Conservation (phyloP, 2,113 vertebrate genomes). For the Uropsilus gracilis region DNA sequence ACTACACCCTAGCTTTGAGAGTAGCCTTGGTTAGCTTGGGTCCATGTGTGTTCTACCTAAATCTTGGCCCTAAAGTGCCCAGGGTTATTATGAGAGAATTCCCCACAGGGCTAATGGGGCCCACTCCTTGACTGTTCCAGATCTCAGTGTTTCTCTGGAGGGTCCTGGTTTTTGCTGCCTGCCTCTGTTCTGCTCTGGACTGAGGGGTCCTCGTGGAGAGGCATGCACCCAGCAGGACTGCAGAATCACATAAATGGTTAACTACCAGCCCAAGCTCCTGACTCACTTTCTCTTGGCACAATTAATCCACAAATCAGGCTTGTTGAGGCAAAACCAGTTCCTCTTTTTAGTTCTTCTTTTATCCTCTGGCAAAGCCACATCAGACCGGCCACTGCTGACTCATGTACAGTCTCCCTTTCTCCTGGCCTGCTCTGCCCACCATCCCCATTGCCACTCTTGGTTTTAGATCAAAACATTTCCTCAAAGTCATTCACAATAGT, state of each 20-base stretch:
- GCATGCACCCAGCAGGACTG: not conserved
- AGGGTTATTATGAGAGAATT: not conserved
- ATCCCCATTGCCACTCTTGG: not conserved
- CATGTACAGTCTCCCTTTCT: not conserved
- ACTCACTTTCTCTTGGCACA: slow-evolving; percentile 38
- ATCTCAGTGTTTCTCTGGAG: not conserved
- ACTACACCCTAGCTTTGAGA: not conserved
- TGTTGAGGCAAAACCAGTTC: slow-evolving; percentile 25
- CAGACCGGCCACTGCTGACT: slow-evolving; percentile 46
- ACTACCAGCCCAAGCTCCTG: not conserved
- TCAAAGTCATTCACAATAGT: slow-evolving; percentile 11
- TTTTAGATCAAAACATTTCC: slow-evolving; percentile 9
- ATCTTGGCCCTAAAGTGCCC: not conserved
- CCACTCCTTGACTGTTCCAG: too few relatives aligned
- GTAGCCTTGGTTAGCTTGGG: not conserved
- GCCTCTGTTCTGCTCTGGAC: fast-evolving
- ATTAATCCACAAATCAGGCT: slow-evolving; percentile 58
- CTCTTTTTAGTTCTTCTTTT: slow-evolving; percentile 61
- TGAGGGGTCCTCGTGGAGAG: fast-evolving
- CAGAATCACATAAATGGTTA: not conserved
- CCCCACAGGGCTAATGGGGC: fast-evolving
- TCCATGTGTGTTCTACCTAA: not conserved
- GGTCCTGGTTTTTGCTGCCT: not conserved
- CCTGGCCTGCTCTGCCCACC: not conserved
- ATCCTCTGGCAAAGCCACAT: slow-evolving; percentile 26